A percentile compares a stretch with the other conserved stretches of the same genome.
Conservation (phyloP, 2,888 invertebrate species). For the Ormyrus nitidulus region DNA sequence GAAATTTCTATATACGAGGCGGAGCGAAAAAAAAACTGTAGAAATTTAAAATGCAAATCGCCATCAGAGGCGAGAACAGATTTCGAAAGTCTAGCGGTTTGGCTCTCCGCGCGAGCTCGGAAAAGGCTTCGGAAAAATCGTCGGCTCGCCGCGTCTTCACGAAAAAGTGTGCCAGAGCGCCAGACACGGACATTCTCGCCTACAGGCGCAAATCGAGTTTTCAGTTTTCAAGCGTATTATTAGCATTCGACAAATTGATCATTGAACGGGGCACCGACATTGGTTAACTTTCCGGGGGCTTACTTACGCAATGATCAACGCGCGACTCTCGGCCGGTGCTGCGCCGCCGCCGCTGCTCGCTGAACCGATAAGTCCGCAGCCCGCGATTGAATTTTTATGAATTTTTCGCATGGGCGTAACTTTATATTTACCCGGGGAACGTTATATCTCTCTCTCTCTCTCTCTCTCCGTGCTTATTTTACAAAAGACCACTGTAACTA, state of each 20-base stretch:
- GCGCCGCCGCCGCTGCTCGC: conserved; percentile 61
- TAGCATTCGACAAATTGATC: conserved; percentile 68
- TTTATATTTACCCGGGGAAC: conserved; percentile 46
- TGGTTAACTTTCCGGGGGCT: conserved; percentile 60
- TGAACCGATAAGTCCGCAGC: conserved; percentile 67
- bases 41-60: too few species aligned
- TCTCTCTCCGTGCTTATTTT: conserved; percentile 27
- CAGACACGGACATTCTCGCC: neutral
- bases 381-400: conserved; percentile 52
- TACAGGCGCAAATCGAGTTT: conserved; percentile 13
- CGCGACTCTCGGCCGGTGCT: neutral
- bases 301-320: conserved; percentile 47
- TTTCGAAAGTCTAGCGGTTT: too few species aligned
- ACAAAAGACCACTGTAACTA: conserved; percentile 33
- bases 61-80: too few species aligned
- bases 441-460: conserved; percentile 24
- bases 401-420: conserved; percentile 53
- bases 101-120: neutral
- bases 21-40: too few species aligned
- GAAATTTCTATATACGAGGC: neutral
- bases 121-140: neutral
- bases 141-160: neutral
- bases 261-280: conserved; percentile 67
- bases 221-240: conserved; percentile 45
- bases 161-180: neutral